Evolutionary conservation across 2,113 vertebrate species (phyloP), one percentile per base, ranked within the genome.

Genomic region (Paedocypris sp.): DNA sequence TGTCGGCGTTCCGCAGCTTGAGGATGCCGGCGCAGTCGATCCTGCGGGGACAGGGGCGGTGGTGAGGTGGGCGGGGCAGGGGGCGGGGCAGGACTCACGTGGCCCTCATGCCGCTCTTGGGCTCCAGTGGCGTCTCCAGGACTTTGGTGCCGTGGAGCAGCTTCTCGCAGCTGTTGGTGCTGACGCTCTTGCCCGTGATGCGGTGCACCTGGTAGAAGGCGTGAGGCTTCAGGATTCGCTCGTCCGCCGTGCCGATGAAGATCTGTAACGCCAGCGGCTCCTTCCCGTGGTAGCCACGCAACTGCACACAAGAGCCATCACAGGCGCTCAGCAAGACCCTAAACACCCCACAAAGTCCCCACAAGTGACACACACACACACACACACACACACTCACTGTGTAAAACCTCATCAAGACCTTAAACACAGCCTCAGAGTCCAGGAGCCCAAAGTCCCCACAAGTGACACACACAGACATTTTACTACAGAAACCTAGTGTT

Each of bases 191-290:
- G 6, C 95, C 95, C 0, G 95, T 99, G 77, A 99, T 98, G 68
- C 95, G 91, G 68, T 99, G 95, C 12, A 98, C 95, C 78, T 99
- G 95, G 71, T 99, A 99, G 79, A 99, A 99, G 67, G 95, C 94
- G 0, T 99, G 95, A 1, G 95, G 95, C 64, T 97, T 97, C 1
- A 99, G 90, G 79, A 98, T 94, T 26, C 95, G 79, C 75, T 99
- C 95, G 0, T 99, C 95, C 0, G 95, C 95, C 0, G 95, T 99
- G 50, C 95, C 95, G 1, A 99, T 99, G 80, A 99, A 99, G 80
- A 97, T 98, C 83, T 99, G 94, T 41, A 99, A 87, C 1, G 88
- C 91, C 38, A 99, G 84, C 0, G 94, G 90, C 50, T 97, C 94
- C 70, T 89, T 97, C 45, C 94, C 93, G 82, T 91, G 83, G 75